phyloP scores from a whole-genome alignment of 2,113 vertebrate species.

The Forbesichthys papilliferus region DNA sequence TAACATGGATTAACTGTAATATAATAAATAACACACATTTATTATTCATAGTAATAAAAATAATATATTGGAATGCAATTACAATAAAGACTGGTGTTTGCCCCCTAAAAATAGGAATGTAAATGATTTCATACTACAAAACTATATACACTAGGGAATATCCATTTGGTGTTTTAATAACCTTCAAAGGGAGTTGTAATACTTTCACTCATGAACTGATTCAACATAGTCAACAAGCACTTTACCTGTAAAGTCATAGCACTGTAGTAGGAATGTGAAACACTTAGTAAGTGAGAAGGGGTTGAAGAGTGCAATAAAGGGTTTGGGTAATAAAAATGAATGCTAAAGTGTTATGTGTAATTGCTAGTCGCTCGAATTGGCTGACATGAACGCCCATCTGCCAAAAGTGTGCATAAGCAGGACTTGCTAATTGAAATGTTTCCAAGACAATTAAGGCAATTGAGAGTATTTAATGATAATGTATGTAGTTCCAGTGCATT shows the following conservation, averaged over 20 bases:
- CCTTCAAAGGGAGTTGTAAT: conserved; percentile 59
- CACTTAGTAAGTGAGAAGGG: conserved; percentile 43
- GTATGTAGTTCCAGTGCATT: conserved; percentile 60
- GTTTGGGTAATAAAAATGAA: conserved; percentile 65
- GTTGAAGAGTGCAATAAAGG: conserved; percentile 38
- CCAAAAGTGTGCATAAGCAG: conserved; percentile 64
- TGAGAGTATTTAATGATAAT: conserved; percentile 72
- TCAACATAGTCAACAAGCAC: conserved; percentile 50
- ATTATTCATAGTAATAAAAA: background rate
- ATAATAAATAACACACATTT: too few relatives aligned
- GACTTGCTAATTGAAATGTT: conserved; percentile 76
- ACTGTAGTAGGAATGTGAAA: conserved; percentile 41
- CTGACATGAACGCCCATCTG: conserved; percentile 74
- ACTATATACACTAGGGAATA: conserved; percentile 47
- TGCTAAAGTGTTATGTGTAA: conserved; percentile 69
- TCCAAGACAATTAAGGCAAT: conserved; percentile 72
- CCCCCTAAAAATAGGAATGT: conserved; percentile 16
- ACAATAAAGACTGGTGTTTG: too few relatives aligned
- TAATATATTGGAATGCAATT: background rate
- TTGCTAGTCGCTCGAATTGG: conserved; percentile 69
- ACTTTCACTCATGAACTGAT: conserved; percentile 52
- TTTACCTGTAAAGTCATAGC: conserved; percentile 58
- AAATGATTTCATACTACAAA: conserved; percentile 11
- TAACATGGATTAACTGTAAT: too few relatives aligned
- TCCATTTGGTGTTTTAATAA: conserved; percentile 57